Evolutionary conservation across 2,797 vertebrate species (phyloP).

Genomic region (Gallirallus australis): DNA sequence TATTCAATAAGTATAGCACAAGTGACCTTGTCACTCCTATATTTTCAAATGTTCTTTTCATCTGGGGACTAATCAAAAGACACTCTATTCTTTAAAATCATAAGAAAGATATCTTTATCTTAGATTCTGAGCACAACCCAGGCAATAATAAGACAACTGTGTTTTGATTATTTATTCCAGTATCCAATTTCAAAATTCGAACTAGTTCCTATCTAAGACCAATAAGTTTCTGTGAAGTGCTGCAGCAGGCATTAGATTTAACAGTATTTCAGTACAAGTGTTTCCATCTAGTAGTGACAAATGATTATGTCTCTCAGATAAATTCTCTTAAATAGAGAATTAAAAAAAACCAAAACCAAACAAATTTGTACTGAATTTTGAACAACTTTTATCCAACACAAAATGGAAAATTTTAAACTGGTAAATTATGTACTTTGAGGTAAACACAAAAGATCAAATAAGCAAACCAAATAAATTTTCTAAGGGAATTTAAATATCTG

Average conservation of each 20-base stretch:
- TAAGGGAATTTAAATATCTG: background rate
- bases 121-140: background rate
- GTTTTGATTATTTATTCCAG: conserved; percentile 4
- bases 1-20: background rate
- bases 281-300: background rate
- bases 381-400: background rate
- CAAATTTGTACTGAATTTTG: background rate
- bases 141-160: background rate
- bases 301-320: background rate
- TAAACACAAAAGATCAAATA: background rate
- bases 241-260: background rate
- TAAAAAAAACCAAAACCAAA: background rate
- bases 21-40: background rate
- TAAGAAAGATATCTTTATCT: background rate
- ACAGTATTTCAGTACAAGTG: background rate
- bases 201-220: background rate
- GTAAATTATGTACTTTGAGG: background rate
- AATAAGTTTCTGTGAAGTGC: background rate
- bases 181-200: background rate
- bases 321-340: background rate
- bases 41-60: conserved; percentile 1
- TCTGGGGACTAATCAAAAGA: background rate
- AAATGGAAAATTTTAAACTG: background rate
- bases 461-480: background rate
- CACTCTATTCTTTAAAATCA: background rate